phyloP scores from a whole-genome alignment of 37 sponge, comb jelly and placozoan genomes.

The Ephydatia muelleri region DNA sequence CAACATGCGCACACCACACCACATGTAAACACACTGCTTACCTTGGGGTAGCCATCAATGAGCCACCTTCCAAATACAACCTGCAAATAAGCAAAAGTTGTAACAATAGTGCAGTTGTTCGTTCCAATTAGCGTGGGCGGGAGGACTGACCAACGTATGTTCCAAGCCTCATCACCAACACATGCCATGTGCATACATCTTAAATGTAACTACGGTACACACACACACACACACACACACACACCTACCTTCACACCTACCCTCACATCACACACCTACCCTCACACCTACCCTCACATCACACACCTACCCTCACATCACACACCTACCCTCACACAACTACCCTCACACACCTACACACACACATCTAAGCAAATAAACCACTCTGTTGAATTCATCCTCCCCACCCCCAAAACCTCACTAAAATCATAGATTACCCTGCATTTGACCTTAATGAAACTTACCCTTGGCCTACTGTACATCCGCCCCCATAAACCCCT shows the following conservation, averaged over 20 bases:
- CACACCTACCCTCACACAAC: too few relatives aligned
- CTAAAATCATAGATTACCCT: not conserved
- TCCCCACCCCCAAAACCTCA: not conserved
- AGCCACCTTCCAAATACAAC: conserved; percentile 95
- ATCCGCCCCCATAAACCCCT: not conserved
- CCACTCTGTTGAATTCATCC: not conserved
- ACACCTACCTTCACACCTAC: too few relatives aligned
- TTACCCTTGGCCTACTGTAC: not conserved
- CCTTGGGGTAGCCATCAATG: conserved; percentile 92
- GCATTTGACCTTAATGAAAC: too few relatives aligned
- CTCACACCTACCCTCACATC: too few relatives aligned
- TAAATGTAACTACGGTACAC: not conserved
- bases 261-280: too few relatives aligned
- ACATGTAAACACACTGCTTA: too few relatives aligned
- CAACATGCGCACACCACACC: not conserved
- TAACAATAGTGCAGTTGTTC: not conserved
- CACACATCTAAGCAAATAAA: not conserved
- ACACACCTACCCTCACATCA: too few relatives aligned
- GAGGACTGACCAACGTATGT: too few relatives aligned
- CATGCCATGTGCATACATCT: too few relatives aligned
- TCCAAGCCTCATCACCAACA: not conserved
- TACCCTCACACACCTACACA: not conserved
- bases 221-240: not conserved
- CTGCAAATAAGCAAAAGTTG: conserved; percentile 24
- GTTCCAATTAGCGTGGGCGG: too few relatives aligned